A percentile compares a stretch with the other conserved stretches of the same genome.
Evolutionary conservation across 1,140 invertebrate species (phyloP).

Genomic region (Drepana arcuata): DNA sequence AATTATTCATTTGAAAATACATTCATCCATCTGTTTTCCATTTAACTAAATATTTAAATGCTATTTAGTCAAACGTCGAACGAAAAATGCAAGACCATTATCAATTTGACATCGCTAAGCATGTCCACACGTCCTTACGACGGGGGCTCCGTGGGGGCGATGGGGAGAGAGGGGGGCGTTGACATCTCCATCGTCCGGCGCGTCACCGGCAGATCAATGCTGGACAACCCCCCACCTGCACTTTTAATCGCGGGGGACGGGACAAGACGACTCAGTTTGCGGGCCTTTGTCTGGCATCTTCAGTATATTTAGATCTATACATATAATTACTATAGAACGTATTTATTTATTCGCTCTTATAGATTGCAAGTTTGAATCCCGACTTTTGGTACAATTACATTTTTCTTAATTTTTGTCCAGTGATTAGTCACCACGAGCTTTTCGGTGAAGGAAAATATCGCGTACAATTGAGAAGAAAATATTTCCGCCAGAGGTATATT

Average conservation of each 20-base stretch:
- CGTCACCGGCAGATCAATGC: constrained; percentile 55
- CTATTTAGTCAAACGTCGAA: constrained; percentile 6
- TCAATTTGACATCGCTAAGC: constrained; percentile 44
- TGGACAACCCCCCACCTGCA: constrained; percentile 48
- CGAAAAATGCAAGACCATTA: constrained; percentile 17
- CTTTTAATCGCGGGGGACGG: constrained; percentile 41
- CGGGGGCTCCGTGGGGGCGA: neutral
- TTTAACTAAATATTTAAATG: no score
- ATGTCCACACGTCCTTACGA: constrained; percentile 36
- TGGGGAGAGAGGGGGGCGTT: constrained; percentile 12
- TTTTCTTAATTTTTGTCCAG: no score
- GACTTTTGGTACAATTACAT: neutral
- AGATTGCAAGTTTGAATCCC: no score
- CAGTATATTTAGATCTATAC: constrained; percentile 4
- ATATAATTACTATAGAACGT: no score
- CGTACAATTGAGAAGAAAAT: neutral
- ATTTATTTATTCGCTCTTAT: no score
- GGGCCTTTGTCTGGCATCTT: constrained; percentile 22
- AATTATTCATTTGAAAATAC: no score
- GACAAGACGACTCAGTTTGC: constrained; percentile 15
- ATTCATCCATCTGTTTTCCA: no score
- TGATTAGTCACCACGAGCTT: no score
- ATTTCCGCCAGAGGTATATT: constrained; percentile 1
- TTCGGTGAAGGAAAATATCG: no score
- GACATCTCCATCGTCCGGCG: constrained; percentile 32